Conservation (phyloP, 2,113 vertebrate species). For the Takifugu flavidus region DNA sequence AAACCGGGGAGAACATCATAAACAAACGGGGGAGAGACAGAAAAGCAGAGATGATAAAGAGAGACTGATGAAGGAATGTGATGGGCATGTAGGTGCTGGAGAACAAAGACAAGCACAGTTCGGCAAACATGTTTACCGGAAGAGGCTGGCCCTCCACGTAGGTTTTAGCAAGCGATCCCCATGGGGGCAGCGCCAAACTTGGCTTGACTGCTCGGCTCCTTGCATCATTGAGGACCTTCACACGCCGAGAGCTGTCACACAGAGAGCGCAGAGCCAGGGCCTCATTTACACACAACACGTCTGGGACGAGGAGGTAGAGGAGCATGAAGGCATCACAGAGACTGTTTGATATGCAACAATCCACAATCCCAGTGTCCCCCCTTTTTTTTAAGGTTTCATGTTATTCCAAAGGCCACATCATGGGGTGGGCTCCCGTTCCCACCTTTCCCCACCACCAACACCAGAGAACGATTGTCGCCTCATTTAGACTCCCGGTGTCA, state of each 20-base stretch:
- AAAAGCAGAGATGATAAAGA: slow-evolving; percentile 33
- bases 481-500: slow-evolving; percentile 58
- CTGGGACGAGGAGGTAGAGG: slow-evolving; percentile 9
- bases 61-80: slow-evolving; percentile 19
- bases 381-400: slow-evolving; percentile 4
- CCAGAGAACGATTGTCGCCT: slow-evolving; percentile 58
- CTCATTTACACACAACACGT: slow-evolving; percentile 46
- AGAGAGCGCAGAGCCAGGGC: slow-evolving; percentile 16
- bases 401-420: too few species aligned
- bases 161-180: slow-evolving; percentile 11
- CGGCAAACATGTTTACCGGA: slow-evolving; percentile 54
- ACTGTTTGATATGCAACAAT: slow-evolving; percentile 16
- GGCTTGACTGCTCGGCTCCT: slow-evolving; percentile 14
- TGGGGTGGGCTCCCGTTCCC: slow-evolving; percentile 17
- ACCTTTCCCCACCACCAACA: slow-evolving; percentile 51
- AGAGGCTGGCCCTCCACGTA: slow-evolving; percentile 13
- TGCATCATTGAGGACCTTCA: slow-evolving; percentile 13
- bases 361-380: not conserved
- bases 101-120: slow-evolving; percentile 42
- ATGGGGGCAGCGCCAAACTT: slow-evolving; percentile 15
- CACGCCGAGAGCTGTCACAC: slow-evolving; percentile 9
- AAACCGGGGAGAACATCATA: slow-evolving; percentile 5
- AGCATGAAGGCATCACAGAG: slow-evolving; percentile 5
- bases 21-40: slow-evolving; percentile 20
- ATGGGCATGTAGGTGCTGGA: slow-evolving; percentile 16